Base-by-base conservation (phyloP, 2,113 vertebrate species). In the Heliornis fulica region DNA sequence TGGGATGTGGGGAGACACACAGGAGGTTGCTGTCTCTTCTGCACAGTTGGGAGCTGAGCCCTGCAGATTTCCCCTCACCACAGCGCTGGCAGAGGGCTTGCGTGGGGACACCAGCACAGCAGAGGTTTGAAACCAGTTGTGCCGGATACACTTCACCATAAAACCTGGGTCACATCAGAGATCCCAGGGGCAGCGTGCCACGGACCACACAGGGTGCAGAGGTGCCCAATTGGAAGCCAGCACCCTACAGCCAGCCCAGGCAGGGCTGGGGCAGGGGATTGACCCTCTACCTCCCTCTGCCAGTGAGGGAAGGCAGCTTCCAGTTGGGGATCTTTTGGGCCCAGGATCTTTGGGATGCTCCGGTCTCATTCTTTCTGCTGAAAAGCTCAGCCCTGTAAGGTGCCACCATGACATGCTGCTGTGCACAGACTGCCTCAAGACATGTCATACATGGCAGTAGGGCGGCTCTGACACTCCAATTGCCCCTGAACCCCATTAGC, bases 51-150 rank as follows among this genome's bases (percentile, higher is more conserved):
- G 72, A 78, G n/a, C 60, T 20, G 50, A 82, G 65, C 61, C 0
- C 1, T 34, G 59, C 14, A 29, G 34, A 23, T n/a, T n/a, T 32
- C 19, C 43, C 48, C 36, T 41, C 6, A 22, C 29, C 4, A 5
- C 50, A 65, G 9, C 0, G 3, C 17, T 0, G 0, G 36, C 53
- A n/a, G 46, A 64, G 34, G 22, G 5, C 5, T 15, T 54, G 43
- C 20, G 41, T 3, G 29, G 53, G 13, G 21, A 68, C 12, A 20
- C 31, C 9, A 25, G 22, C 29, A 7, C 4, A 21, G 34, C 45
- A 31, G 68, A 79, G 18, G 29, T n/a, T n/a, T n/a, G n/a, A 87
- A 76, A n/a, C 11, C 59, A 41, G 28, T n/a, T 51, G 41, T 40
- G 23, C 0, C 4, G 36, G 5, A 7, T 66, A 8, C 9, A 20